phyloP scores from a whole-genome alignment of 2,797 vertebrate species.

The Bufotes viridis region DNA sequence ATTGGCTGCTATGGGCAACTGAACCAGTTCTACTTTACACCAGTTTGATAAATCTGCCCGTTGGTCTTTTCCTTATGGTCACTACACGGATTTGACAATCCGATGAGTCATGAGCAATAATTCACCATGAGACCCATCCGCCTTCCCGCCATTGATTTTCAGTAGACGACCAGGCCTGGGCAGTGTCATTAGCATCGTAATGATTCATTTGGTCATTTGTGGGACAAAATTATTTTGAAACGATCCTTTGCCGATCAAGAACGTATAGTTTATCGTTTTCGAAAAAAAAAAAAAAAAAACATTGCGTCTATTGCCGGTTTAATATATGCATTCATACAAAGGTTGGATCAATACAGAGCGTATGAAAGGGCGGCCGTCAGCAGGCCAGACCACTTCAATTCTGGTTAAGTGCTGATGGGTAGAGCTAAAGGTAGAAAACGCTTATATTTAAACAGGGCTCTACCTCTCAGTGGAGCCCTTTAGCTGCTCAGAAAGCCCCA shows the following conservation, averaged over 20 bases:
- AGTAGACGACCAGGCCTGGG: neutral
- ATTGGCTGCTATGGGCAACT: too few relatives aligned
- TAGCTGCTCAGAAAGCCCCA: neutral
- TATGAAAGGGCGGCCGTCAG: conserved; percentile 9
- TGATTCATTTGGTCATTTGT: conserved; percentile 16
- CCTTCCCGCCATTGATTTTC: neutral
- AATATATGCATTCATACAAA: conserved; percentile 3
- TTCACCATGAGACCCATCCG: neutral
- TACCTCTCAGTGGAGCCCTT: neutral
- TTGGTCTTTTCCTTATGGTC: neutral
- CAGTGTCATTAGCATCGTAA: neutral
- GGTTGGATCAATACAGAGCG: neutral
- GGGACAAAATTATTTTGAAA: neutral
- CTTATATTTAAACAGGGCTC: neutral
- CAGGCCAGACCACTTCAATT: neutral
- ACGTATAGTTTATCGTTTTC: neutral
- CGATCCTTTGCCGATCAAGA: neutral
- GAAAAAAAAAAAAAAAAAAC: neutral
- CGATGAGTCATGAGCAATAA: neutral
- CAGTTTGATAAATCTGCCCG: too few relatives aligned
- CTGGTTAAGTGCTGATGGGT: conserved; percentile 8
- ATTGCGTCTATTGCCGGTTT: neutral
- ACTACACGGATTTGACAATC: neutral
- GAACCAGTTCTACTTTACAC: too few relatives aligned
- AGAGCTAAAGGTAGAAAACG: neutral